A percentile compares a stretch with the other conserved stretches of the same genome.
Conservation (phyloP, 2,888 invertebrate species). For the Thelaira solivaga region DNA sequence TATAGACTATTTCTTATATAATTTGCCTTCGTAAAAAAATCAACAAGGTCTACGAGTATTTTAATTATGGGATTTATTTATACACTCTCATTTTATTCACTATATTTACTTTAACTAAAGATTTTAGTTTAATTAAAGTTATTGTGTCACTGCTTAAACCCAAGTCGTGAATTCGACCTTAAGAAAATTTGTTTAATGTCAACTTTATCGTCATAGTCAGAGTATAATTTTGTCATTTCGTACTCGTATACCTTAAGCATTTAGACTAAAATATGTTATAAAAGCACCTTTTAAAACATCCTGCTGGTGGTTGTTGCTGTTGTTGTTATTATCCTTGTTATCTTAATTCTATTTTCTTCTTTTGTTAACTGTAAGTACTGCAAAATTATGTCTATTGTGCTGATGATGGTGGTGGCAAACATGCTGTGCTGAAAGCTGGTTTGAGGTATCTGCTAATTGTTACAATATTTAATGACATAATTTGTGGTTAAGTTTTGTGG, state of each 20-base stretch:
- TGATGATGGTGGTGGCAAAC: background rate
- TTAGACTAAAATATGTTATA: background rate
- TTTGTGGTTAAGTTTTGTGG: slow-evolving; percentile 58
- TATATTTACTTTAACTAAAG: too few relatives aligned
- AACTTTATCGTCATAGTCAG: too few relatives aligned
- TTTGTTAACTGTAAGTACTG: background rate
- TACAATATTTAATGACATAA: slow-evolving; percentile 61
- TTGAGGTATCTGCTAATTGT: slow-evolving; percentile 51
- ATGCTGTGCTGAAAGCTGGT: background rate
- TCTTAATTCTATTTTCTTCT: background rate
- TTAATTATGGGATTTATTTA: too few relatives aligned
- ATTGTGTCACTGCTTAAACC: too few relatives aligned
- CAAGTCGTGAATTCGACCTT: too few relatives aligned
- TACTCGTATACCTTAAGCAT: background rate
- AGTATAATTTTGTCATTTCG: slow-evolving; percentile 20
- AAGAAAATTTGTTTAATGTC: too few relatives aligned
- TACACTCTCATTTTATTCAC: too few relatives aligned
- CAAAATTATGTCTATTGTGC: background rate
- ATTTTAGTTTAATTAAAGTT: too few relatives aligned
- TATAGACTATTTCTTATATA: too few relatives aligned
- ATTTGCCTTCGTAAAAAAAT: too few relatives aligned
- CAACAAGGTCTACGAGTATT: too few relatives aligned
- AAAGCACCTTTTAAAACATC: background rate
- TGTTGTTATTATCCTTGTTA: background rate
- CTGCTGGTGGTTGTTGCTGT: background rate